Conservation (phyloP, 2,888 invertebrate species). For the Pyrgus malvae region DNA sequence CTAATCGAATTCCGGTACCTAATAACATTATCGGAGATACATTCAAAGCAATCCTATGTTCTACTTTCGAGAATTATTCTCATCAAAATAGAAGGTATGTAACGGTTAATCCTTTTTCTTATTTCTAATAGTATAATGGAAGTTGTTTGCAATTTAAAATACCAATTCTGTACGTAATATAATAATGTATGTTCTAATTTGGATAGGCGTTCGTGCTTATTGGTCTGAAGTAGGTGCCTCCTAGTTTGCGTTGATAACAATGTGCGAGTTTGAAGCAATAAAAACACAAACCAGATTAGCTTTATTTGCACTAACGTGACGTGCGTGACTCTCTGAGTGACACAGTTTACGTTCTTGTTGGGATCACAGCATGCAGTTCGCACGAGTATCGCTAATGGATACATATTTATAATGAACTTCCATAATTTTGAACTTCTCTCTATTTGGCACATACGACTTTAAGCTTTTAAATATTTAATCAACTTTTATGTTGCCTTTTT, state of each 20-base stretch:
- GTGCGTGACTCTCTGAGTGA: conserved; percentile 20
- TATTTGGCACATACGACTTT: too few species aligned
- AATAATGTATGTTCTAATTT: neutral
- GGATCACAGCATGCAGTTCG: conserved; percentile 11
- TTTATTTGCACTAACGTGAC: conserved; percentile 15
- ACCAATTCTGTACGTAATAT: neutral
- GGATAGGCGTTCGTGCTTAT: neutral
- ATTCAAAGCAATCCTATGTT: conserved; percentile 24
- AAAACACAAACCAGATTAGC: conserved; percentile 16
- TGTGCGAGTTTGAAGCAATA: neutral
- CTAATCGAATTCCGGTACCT: conserved; percentile 61
- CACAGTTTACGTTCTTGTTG: conserved; percentile 16
- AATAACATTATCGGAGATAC: conserved; percentile 22
- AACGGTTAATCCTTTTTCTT: conserved; percentile 24
- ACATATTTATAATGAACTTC: neutral
- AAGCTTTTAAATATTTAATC: neutral
- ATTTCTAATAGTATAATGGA: conserved; percentile 4
- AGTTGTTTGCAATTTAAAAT: neutral
- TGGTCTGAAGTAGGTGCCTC: neutral
- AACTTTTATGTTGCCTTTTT: too few species aligned
- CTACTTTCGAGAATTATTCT: conserved; percentile 25
- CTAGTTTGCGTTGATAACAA: neutral
- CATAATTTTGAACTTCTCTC: neutral
- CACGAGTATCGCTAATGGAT: conserved; percentile 12
- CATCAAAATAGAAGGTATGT: conserved; percentile 20